phyloP scores from a whole-genome alignment of 2,888 invertebrate genomes.

The Julus scandinavius region DNA sequence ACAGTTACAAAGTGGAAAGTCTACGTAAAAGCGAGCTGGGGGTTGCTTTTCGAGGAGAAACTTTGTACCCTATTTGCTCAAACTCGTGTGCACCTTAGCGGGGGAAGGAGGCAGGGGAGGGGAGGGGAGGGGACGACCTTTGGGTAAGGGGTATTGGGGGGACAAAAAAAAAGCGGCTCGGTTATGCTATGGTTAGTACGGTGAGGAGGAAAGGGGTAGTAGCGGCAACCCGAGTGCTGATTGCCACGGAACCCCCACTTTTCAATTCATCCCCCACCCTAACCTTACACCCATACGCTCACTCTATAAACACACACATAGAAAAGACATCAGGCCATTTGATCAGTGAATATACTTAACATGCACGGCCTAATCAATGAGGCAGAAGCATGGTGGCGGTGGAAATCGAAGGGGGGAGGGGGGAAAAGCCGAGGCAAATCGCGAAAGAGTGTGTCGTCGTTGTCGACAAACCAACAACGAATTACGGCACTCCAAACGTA shows the following conservation, averaged over 20 bases:
- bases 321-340: conserved; percentile 44
- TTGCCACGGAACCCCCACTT: conserved; percentile 37
- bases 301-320: conserved; percentile 13
- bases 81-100: conserved; percentile 14
- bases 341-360: conserved; percentile 52
- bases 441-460: conserved; percentile 40
- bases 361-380: conserved; percentile 53
- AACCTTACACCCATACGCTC: conserved; percentile 29
- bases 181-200: conserved; percentile 42
- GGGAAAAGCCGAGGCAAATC: conserved; percentile 39
- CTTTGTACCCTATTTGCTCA: conserved; percentile 8
- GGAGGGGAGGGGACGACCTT: neutral
- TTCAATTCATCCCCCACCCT: conserved; percentile 40
- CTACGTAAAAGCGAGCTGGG: conserved; percentile 47
- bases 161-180: neutral
- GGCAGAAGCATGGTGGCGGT: conserved; percentile 49
- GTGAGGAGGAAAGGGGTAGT: conserved; percentile 37
- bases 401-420: conserved; percentile 45
- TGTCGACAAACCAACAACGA: conserved; percentile 45
- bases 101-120: conserved; percentile 34
- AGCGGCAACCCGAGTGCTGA: neutral
- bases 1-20: conserved; percentile 46
- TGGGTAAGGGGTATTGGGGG: neutral
- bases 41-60: conserved; percentile 50
- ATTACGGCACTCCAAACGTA: conserved; percentile 43